A percentile compares a stretch with the other conserved stretches of the same genome.
These are phyloP conservation scores for Syndactyla subalaris DNA, from an alignment of 2,797 vertebrate genomes.

Conservation along the genomic window DNA sequence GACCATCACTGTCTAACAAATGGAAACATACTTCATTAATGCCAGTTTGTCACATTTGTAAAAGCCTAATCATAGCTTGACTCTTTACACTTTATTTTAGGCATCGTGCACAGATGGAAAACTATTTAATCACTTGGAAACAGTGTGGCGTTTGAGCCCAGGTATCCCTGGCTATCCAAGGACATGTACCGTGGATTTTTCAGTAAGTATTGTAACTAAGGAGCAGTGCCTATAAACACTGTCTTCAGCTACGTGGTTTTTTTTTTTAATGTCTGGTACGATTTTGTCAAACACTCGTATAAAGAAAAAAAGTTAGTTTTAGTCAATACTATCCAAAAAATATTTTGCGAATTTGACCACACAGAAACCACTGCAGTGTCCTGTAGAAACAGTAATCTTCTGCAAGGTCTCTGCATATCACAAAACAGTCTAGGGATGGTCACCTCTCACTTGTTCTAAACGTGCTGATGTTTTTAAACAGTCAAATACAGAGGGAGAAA, in stretches of 20 bases:
- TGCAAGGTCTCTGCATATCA: background rate
- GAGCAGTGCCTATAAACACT: background rate
- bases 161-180: constrained; percentile 95
- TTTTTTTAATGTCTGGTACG: background rate
- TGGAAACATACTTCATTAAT: background rate
- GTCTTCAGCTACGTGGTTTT: background rate
- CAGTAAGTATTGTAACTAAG: constrained; percentile 80
- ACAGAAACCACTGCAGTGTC: background rate
- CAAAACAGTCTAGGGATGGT: background rate
- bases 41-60: background rate
- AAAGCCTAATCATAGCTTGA: background rate
- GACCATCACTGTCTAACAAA: background rate
- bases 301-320: background rate
- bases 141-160: constrained; percentile 94
- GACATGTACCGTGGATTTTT: constrained; percentile 94
- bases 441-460: background rate
- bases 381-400: background rate
- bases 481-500: background rate
- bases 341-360: background rate
- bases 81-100: constrained; percentile 73
- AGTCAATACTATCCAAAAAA: background rate
- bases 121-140: constrained; percentile 95
- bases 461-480: background rate
- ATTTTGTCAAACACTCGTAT: background rate
- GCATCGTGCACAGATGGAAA: constrained; percentile 93